These are phyloP conservation scores for Drosophila glabriapex DNA, from an alignment of 2,888 invertebrate genomes.

Conservation along the genomic window DNA sequence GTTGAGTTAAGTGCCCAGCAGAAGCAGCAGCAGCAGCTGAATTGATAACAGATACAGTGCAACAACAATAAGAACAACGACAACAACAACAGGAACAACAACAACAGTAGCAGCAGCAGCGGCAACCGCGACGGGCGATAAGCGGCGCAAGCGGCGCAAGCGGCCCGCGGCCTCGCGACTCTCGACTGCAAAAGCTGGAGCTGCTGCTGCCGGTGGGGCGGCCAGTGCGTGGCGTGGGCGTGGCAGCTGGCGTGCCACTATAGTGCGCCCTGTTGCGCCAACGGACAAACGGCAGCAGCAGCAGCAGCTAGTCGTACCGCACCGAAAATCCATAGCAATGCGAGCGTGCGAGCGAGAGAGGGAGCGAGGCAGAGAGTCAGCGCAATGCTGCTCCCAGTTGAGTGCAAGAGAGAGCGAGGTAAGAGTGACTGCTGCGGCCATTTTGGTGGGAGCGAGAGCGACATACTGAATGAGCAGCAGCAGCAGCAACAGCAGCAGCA, in stretches of 20 bases:
- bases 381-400: not conserved
- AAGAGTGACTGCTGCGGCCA: constrained; percentile 63
- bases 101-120: constrained; percentile 11
- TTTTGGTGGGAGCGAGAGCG: constrained; percentile 81
- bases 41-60: constrained; percentile 69
- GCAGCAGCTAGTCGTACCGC: constrained; percentile 50
- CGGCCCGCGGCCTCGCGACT: constrained; percentile 67
- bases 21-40: constrained; percentile 40
- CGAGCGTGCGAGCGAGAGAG: constrained; percentile 29
- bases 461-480: constrained; percentile 36
- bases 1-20: constrained; percentile 63
- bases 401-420: constrained; percentile 42
- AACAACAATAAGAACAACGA: constrained; percentile 12
- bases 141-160: constrained; percentile 64
- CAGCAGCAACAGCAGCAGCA: constrained; percentile 23
- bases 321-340: constrained; percentile 31
- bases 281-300: constrained; percentile 12
- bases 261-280: constrained; percentile 74
- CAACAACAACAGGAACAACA: not conserved
- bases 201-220: constrained; percentile 49
- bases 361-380: not conserved
- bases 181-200: constrained; percentile 45
- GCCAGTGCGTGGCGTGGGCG: constrained; percentile 55
- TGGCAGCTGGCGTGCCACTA: constrained; percentile 53
- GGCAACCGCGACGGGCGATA: constrained; percentile 61